Evolutionary conservation across 2,797 vertebrate species (phyloP).

Genomic region (Platalea minor): DNA sequence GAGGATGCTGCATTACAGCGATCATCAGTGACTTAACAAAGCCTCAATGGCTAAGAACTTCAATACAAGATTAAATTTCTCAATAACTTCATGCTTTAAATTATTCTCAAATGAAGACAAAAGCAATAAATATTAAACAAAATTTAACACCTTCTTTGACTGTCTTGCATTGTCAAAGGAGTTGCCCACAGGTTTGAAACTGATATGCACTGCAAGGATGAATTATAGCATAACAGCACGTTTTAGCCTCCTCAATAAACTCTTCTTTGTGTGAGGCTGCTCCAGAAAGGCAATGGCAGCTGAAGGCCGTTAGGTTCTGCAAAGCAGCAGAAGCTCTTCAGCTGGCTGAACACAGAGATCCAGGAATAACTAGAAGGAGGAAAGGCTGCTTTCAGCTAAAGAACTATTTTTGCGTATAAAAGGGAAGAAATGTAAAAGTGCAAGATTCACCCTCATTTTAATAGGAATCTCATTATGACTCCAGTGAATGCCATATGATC

Average conservation of each 20-base stretch:
- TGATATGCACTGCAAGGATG: neutral
- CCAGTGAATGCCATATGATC: neutral
- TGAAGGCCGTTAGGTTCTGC: neutral
- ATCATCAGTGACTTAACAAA: neutral
- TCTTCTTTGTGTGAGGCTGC: neutral
- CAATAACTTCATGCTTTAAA: neutral
- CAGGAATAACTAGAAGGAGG: neutral
- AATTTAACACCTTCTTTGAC: neutral
- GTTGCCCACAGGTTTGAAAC: neutral
- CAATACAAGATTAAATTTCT: neutral
- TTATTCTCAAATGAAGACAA: neutral
- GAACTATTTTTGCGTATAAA: neutral
- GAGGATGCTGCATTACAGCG: neutral
- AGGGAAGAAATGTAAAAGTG: neutral
- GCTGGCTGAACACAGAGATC: neutral
- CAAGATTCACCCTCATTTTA: neutral
- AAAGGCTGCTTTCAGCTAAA: neutral
- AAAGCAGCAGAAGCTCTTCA: neutral
- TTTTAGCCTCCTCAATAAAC: neutral
- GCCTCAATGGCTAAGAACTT: neutral
- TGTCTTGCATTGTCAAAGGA: neutral
- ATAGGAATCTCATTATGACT: neutral
- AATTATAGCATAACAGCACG: neutral
- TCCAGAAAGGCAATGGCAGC: neutral
- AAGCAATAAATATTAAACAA: neutral